Evolutionary conservation across 2,797 vertebrate genomes (phyloP), one percentile per base, ranked within the genome.

Genomic region (Crenichthys baileyi): DNA sequence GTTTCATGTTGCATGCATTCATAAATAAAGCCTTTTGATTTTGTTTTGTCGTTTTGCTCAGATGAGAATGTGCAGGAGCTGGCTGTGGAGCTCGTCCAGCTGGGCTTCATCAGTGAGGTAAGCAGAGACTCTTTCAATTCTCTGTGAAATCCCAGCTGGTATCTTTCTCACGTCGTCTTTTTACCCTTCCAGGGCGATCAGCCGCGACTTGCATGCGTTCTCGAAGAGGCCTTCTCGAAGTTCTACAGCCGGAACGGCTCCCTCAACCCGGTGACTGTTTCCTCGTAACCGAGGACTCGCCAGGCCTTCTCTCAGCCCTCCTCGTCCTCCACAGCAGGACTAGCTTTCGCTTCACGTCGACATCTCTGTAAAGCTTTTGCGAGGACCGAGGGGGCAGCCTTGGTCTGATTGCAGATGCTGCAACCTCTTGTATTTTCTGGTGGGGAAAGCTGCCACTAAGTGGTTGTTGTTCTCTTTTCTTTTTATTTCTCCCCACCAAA

Each of bases 71-170:
- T 98, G 91, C 97, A 98, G 41, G 98, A 98, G 91, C 87, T 99
- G 94, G 96, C 97, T 0, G 97, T 98, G 46, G 98, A 99, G 91
- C 95, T 99, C 41, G 97, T 99, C 72, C 98, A 99, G 93, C 95
- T 99, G 83, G 98, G 98, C 15, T 99, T 99, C 93, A 98, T 99
- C 91, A 98, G 96, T 15, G 98, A 99, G 97, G 98, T 98, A 83
- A 88, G 95, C 26, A 12, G 31, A 76, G 48, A 68, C 73, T 3
- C 55, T 16, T 24, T 4, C 0, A n/a, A 41, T 20, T 53, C 3
- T 2, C 20, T 15, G 2, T 24, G 15, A 6, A 76, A 72, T 53
- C n/a, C 12, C 29, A 22, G 20, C 5, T 60, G 5, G 46, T 9
- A 2, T 20, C 15, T 46, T 31, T 3, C 8, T 51, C 15, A 73